Conservation (phyloP, 2,797 vertebrate species). For the Paramormyrops hopkinsi region DNA sequence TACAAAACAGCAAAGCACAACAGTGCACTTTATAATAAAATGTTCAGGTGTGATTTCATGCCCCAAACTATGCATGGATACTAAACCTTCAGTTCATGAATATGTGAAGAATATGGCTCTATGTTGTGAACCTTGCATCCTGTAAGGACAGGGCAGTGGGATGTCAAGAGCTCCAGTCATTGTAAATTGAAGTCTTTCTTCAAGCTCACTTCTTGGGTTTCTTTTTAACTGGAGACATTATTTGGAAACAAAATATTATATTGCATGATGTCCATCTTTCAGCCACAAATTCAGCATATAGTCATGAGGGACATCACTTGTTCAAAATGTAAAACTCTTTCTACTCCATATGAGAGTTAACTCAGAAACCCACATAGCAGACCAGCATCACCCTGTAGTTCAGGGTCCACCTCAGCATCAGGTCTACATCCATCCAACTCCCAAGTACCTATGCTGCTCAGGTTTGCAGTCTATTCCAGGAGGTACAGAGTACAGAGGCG, state of each 20-base stretch:
- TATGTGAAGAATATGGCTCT: background rate
- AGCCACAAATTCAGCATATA: background rate
- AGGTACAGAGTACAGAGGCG: background rate
- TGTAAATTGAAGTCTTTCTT: background rate
- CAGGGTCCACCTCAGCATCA: background rate
- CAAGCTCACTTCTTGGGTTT: background rate
- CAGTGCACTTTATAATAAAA: background rate
- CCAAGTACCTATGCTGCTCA: background rate
- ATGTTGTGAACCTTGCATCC: background rate
- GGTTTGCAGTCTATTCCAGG: background rate
- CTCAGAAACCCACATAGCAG: background rate
- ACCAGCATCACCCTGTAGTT: background rate
- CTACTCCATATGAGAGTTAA: background rate
- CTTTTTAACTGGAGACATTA: background rate
- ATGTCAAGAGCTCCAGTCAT: background rate
- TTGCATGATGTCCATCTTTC: background rate
- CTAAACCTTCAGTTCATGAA: background rate
- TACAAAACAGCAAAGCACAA: background rate
- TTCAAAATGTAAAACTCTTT: background rate
- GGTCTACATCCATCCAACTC: background rate
- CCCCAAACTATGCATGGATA: background rate
- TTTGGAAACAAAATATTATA: background rate
- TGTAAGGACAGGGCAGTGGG: background rate
- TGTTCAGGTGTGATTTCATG: background rate
- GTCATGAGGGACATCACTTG: background rate